phyloP scores from a whole-genome alignment of 2,888 invertebrate species.

The Tetropium fuscum region DNA sequence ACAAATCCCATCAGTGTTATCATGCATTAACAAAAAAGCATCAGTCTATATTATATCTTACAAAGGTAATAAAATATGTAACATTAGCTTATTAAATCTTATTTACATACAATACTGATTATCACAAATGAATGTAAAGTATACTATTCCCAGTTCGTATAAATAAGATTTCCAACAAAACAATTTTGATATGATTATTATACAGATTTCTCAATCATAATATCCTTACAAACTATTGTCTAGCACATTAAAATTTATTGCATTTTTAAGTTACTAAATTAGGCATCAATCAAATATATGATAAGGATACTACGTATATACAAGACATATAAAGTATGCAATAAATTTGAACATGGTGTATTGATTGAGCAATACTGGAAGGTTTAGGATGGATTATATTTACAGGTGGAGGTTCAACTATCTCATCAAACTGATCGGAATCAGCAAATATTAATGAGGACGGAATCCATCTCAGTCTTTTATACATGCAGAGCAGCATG shows the following conservation, averaged over 20 bases:
- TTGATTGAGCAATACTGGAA: conserved; percentile 59
- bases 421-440: conserved; percentile 73
- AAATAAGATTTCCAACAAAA: conserved; percentile 32
- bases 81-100: conserved; percentile 48
- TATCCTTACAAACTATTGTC: conserved; percentile 44
- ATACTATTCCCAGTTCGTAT: conserved; percentile 35
- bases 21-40: conserved; percentile 58
- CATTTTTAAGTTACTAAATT: conserved; percentile 30
- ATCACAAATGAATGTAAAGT: conserved; percentile 51
- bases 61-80: conserved; percentile 57
- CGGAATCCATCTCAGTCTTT: conserved; percentile 73
- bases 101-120: conserved; percentile 54
- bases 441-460: conserved; percentile 75
- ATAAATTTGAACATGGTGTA: conserved; percentile 45
- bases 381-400: conserved; percentile 78
- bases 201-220: conserved; percentile 27
- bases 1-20: conserved; percentile 51
- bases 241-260: conserved; percentile 46
- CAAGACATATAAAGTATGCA: conserved; percentile 42
- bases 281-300: conserved; percentile 38
- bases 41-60: conserved; percentile 61
- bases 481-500: conserved; percentile 47
- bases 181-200: conserved; percentile 48
- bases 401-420: conserved; percentile 76
- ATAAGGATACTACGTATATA: conserved; percentile 31